Evolutionary conservation across 2,113 vertebrate species (phyloP).

Genomic region (Burhinus oedicnemus): DNA sequence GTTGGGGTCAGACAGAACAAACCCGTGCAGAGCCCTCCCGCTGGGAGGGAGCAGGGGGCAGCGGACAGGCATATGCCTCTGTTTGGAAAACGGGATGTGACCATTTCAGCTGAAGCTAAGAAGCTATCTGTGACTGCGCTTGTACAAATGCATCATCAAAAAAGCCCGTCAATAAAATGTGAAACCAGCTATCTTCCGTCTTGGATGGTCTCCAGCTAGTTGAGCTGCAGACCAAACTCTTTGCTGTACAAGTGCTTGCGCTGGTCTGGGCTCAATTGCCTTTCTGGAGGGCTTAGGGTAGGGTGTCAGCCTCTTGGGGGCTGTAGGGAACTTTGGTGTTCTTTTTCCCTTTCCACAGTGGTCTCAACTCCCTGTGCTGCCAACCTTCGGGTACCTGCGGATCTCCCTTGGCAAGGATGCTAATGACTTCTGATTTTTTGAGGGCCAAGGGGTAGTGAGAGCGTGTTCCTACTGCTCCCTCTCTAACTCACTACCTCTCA

Average conservation of each 20-base stretch:
- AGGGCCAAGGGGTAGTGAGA: neutral
- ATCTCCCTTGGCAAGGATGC: neutral
- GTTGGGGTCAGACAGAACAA: neutral
- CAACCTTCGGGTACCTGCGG: neutral
- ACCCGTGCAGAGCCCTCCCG: too few species aligned
- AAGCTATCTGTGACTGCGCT: neutral
- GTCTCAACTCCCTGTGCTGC: neutral
- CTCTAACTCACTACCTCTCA: neutral
- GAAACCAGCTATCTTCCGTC: neutral
- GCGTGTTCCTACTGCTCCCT: neutral
- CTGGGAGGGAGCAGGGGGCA: neutral
- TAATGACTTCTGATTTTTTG: neutral
- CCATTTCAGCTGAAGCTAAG: neutral
- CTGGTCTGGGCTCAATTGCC: neutral
- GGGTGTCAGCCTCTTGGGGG: neutral
- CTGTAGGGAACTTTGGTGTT: neutral
- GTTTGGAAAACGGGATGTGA: neutral
- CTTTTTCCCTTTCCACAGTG: neutral
- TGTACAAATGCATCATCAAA: too few species aligned
- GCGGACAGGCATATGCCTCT: rapidly evolving
- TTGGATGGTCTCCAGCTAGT: neutral
- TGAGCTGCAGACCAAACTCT: neutral
- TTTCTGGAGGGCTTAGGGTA: neutral
- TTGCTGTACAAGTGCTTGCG: neutral
- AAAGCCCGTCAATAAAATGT: neutral